Conservation (phyloP, 2,797 vertebrate genomes). For the Rhodeus uyekii region DNA sequence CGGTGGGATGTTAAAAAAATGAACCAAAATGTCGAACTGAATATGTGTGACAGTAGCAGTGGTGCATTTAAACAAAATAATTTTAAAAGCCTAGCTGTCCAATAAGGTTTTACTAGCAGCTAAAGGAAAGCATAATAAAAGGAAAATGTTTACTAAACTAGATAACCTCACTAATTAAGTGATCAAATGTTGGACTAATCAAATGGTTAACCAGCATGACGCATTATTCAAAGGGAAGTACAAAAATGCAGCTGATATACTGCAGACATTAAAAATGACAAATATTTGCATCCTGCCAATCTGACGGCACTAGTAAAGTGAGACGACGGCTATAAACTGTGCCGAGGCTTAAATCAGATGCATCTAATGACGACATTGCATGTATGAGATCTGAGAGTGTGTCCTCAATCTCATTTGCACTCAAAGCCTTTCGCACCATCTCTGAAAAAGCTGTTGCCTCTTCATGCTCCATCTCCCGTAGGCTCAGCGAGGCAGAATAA, state of each 20-base stretch:
- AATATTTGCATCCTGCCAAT: neutral
- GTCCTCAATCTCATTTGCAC: slow-evolving; percentile 20
- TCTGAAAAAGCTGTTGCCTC: slow-evolving; percentile 27
- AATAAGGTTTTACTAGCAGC: neutral
- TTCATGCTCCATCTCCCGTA: slow-evolving; percentile 32
- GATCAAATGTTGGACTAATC: neutral
- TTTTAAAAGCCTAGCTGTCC: neutral
- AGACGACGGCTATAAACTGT: neutral
- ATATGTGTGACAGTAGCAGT: neutral
- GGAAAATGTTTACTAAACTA: neutral
- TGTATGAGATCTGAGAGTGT: neutral
- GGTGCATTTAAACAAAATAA: neutral
- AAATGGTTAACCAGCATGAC: neutral
- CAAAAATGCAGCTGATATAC: neutral
- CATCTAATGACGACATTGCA: neutral
- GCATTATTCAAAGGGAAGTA: neutral
- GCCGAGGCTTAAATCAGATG: neutral
- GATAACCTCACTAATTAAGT: neutral
- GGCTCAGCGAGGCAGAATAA: slow-evolving; percentile 13
- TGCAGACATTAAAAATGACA: neutral
- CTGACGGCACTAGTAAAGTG: neutral
- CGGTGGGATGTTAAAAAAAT: neutral
- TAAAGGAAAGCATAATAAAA: neutral
- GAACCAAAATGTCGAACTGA: neutral
- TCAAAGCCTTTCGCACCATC: neutral